Percentiles rank a stretch among this genome's conserved stretches.
phyloP scores from a whole-genome alignment of 1,140 invertebrate species.

The Caenorhabditis tropicalis region DNA sequence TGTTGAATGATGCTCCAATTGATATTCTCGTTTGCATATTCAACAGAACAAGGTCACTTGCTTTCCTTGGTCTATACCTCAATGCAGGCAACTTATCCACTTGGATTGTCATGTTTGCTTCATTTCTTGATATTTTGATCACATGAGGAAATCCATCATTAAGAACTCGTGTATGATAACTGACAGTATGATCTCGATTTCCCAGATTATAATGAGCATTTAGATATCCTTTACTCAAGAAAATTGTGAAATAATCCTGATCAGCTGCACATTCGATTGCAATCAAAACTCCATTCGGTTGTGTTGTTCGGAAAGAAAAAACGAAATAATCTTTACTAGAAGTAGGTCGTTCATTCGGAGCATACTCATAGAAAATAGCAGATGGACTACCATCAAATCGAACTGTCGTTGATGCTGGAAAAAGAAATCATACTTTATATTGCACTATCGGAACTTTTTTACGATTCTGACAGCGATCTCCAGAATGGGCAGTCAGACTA shows the following conservation, averaged over 20 bases:
- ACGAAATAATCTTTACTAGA: slow-evolving; percentile 60
- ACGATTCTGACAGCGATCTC: slow-evolving; percentile 62
- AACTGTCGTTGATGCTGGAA: slow-evolving; percentile 55
- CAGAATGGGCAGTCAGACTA: slow-evolving; percentile 60
- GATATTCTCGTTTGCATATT: slow-evolving; percentile 63
- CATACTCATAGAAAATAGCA: slow-evolving; percentile 62
- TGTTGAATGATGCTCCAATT: slow-evolving; percentile 64
- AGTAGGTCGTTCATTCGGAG: slow-evolving; percentile 50
- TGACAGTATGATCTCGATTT: slow-evolving; percentile 61
- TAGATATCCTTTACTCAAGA: slow-evolving; percentile 63
- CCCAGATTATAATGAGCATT: slow-evolving; percentile 67
- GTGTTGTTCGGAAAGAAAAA: slow-evolving; percentile 60
- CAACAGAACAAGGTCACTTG: slow-evolving; percentile 62
- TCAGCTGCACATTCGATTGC: slow-evolving; percentile 67
- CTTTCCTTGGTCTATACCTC: slow-evolving; percentile 57
- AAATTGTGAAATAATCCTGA: slow-evolving; percentile 65
- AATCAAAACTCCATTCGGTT: slow-evolving; percentile 61
- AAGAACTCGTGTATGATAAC: slow-evolving; percentile 58
- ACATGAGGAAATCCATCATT: slow-evolving; percentile 63
- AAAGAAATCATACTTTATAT: too few species aligned
- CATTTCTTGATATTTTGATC: slow-evolving; percentile 55
- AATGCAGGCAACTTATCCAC: slow-evolving; percentile 62
- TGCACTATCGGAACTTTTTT: not conserved
- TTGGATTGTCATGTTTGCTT: slow-evolving; percentile 62
- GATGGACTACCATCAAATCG: slow-evolving; percentile 57